A percentile compares a stretch with the other conserved stretches of the same genome.
These are phyloP conservation scores for Daboia siamensis DNA, from an alignment of 2,113 vertebrate genomes.

Conservation along the genomic window DNA sequence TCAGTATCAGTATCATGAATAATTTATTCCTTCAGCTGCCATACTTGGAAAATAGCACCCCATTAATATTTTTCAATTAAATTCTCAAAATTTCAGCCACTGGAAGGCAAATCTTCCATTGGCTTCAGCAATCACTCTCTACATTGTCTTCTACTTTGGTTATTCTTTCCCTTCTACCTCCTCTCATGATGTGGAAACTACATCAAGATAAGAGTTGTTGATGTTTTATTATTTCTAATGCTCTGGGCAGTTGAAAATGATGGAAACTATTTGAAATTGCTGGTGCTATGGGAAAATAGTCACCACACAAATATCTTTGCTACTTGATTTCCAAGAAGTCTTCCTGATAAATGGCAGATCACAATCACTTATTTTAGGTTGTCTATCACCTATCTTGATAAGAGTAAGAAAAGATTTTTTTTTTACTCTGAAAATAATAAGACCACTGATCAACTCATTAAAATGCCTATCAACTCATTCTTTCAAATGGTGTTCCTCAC, in stretches of 20 bases:
- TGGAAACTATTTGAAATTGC: constrained; percentile 64
- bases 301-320: constrained; percentile 54
- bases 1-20: neutral
- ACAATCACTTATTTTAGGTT: constrained; percentile 51
- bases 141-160: constrained; percentile 9
- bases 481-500: neutral
- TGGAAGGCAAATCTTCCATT: constrained; percentile 18
- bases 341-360: constrained; percentile 63
- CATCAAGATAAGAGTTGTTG: constrained; percentile 60
- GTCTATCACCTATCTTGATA: constrained; percentile 44
- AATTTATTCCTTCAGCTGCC: neutral
- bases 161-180: constrained; percentile 32
- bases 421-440: constrained; percentile 31
- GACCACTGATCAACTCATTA: constrained; percentile 24
- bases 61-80: neutral
- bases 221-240: constrained; percentile 61
- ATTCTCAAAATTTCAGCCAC: neutral
- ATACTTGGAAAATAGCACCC: neutral
- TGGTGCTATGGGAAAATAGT: constrained; percentile 57
- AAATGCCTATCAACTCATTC: neutral
- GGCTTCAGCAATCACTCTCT: constrained; percentile 11
- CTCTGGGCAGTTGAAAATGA: constrained; percentile 55
- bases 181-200: constrained; percentile 46
- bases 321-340: constrained; percentile 56
- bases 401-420: constrained; percentile 17